phyloP scores from a whole-genome alignment of 2,888 invertebrate genomes.

The Leptopterna dolabrata region DNA sequence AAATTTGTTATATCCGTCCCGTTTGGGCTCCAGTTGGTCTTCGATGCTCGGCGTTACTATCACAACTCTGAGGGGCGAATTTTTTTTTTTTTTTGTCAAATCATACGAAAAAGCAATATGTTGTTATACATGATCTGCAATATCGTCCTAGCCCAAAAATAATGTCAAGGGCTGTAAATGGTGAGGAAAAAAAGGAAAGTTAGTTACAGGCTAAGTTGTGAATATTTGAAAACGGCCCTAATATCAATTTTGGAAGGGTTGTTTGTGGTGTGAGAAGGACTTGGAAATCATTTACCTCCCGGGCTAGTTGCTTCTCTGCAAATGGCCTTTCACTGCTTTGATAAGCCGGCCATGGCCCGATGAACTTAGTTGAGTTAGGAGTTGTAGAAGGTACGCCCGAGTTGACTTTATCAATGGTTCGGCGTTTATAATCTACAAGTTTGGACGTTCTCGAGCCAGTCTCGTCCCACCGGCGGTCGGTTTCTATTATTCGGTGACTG shows the following conservation, averaged over 20 bases:
- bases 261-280: slow-evolving; percentile 2
- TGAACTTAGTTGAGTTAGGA: background rate
- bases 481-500: background rate
- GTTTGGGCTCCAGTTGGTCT: too few relatives aligned
- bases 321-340: background rate
- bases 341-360: background rate
- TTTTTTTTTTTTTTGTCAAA: too few relatives aligned
- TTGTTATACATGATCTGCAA: too few relatives aligned
- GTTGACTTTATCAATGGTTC: background rate
- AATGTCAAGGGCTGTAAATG: too few relatives aligned
- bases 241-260: slow-evolving; percentile 3
- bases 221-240: background rate
- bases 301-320: background rate
- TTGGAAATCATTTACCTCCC: background rate
- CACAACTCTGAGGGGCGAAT: too few relatives aligned
- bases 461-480: background rate
- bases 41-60: too few relatives aligned
- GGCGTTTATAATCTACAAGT: background rate
- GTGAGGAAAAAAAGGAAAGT: too few relatives aligned
- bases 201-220: too few relatives aligned
- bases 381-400: slow-evolving; percentile 3
- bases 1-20: too few relatives aligned
- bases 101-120: too few relatives aligned
- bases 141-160: too few relatives aligned
- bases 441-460: background rate